Percentiles rank a stretch among this genome's conserved stretches.
These are phyloP conservation scores for Sebastes alutus DNA, from an alignment of 2,797 vertebrate species.

Conservation along the genomic window DNA sequence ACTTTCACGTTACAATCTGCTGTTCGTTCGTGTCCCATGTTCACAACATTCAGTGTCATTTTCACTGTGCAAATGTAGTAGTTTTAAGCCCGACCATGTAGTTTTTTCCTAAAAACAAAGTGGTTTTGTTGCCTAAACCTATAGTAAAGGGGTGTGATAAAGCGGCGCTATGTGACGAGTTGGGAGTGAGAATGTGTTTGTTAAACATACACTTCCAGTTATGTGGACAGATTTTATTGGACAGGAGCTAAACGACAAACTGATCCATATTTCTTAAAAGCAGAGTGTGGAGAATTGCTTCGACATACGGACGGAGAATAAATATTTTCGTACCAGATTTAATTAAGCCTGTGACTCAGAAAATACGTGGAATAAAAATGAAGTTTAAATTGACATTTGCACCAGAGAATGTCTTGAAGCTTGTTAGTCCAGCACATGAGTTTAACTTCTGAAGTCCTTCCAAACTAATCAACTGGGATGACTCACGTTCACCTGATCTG, in stretches of 20 bases:
- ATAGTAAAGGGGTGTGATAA: too few relatives aligned
- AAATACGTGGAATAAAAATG: background rate
- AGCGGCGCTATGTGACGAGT: too few relatives aligned
- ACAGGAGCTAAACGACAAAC: background rate
- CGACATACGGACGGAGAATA: background rate
- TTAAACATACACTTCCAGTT: background rate
- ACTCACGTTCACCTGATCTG: conserved; percentile 8
- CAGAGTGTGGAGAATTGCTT: background rate
- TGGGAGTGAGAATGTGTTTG: too few relatives aligned
- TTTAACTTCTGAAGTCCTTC: conserved; percentile 2
- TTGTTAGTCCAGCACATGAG: background rate
- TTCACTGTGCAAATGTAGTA: too few relatives aligned
- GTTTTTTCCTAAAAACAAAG: too few relatives aligned
- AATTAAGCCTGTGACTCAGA: background rate
- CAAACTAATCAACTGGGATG: conserved; percentile 6
- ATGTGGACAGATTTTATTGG: background rate
- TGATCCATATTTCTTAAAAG: background rate
- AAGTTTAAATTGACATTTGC: background rate
- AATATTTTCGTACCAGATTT: background rate
- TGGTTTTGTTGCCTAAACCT: too few relatives aligned
- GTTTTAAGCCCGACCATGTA: too few relatives aligned
- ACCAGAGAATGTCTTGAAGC: background rate
- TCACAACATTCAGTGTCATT: too few relatives aligned
- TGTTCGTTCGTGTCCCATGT: too few relatives aligned
- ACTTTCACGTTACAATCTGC: too few relatives aligned